These are phyloP conservation scores for Meteorus colon DNA, from an alignment of 2,888 invertebrate genomes.

Conservation along the genomic window DNA sequence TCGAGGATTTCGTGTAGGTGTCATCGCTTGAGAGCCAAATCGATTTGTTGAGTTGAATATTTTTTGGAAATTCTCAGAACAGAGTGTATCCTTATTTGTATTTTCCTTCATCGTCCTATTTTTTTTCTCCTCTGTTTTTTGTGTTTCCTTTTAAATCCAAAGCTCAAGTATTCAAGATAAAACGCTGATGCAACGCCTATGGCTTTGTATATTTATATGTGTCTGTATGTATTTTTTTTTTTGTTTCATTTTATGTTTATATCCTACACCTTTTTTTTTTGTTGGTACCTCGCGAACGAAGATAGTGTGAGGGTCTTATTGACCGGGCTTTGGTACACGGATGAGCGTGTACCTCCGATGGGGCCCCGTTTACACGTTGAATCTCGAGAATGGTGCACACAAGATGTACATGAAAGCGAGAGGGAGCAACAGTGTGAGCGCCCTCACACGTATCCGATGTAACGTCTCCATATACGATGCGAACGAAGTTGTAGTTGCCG, in stretches of 20 bases:
- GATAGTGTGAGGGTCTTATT: slow-evolving; percentile 39
- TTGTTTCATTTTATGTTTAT: neutral
- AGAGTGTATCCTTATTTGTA: slow-evolving; percentile 29
- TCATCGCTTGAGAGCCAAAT: slow-evolving; percentile 10
- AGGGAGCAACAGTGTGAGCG: slow-evolving; percentile 36
- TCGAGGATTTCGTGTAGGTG: slow-evolving; percentile 34
- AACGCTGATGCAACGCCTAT: slow-evolving; percentile 28
- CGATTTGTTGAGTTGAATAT: slow-evolving; percentile 40
- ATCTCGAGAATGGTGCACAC: slow-evolving; percentile 38
- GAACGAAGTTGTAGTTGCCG: slow-evolving; percentile 69
- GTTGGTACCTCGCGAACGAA: slow-evolving; percentile 39
- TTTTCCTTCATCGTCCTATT: neutral
- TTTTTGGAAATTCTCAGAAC: slow-evolving; percentile 36
- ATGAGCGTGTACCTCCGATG: slow-evolving; percentile 23
- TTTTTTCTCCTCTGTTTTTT: neutral
- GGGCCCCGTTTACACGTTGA: slow-evolving; percentile 32
- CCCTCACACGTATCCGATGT: slow-evolving; percentile 53
- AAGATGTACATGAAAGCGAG: slow-evolving; percentile 18
- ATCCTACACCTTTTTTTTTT: slow-evolving; percentile 27
- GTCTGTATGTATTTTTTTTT: too few species aligned
- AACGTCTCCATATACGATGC: slow-evolving; percentile 68
- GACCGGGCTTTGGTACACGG: slow-evolving; percentile 36
- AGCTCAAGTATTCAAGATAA: slow-evolving; percentile 43
- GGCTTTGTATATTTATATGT: slow-evolving; percentile 20
- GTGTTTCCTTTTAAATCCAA: slow-evolving; percentile 27